phyloP scores from a whole-genome alignment of 2,113 vertebrate species.

The Seriola aureovittata region DNA sequence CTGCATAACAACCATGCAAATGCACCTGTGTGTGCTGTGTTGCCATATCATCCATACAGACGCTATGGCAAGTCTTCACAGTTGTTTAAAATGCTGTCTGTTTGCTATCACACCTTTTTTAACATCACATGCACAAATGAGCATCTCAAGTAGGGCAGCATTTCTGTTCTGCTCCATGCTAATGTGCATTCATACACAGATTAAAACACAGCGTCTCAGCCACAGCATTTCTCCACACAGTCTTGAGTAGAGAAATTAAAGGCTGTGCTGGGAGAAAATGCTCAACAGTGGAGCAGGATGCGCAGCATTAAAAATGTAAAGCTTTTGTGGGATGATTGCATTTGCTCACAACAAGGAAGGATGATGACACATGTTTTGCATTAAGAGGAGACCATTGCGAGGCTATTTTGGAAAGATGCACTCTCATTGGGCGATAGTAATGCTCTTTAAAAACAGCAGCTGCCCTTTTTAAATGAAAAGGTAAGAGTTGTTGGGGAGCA shows the following conservation, averaged over 20 bases:
- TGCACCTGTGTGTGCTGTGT: neutral
- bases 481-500: neutral
- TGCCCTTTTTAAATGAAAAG: neutral
- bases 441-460: slow-evolving; percentile 17
- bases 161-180: neutral
- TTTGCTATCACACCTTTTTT: neutral
- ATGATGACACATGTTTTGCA: slow-evolving; percentile 38
- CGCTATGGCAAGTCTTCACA: neutral
- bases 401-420: slow-evolving; percentile 22
- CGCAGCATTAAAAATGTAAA: slow-evolving; percentile 57
- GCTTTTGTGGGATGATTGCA: slow-evolving; percentile 25
- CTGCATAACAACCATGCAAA: neutral
- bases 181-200: neutral
- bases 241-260: neutral
- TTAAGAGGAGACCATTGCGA: slow-evolving; percentile 28
- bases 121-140: neutral
- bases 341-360: slow-evolving; percentile 29
- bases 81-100: neutral
- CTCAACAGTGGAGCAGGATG: slow-evolving; percentile 16
- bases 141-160: neutral
- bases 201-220: slow-evolving; percentile 1
- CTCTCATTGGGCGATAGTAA: neutral
- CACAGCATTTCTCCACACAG: neutral
- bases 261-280: slow-evolving; percentile 7
- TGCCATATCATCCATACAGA: slow-evolving; percentile 3